phyloP scores from a whole-genome alignment of 1,140 invertebrate genomes.

The Drosophila seguyi region DNA sequence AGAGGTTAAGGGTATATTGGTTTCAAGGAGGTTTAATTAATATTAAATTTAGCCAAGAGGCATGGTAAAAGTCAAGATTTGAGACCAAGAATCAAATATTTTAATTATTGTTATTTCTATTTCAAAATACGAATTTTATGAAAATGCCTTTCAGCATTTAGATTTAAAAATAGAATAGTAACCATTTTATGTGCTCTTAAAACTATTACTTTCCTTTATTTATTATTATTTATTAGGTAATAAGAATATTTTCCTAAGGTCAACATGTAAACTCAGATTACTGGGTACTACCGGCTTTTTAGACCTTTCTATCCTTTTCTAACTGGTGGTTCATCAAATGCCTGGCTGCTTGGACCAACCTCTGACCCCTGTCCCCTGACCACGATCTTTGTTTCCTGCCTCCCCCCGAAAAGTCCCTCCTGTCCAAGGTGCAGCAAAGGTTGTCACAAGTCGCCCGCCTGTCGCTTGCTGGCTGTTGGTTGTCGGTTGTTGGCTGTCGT shows the following conservation, averaged over 20 bases:
- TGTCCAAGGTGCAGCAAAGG: conserved; percentile 77
- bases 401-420: conserved; percentile 4
- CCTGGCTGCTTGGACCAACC: conserved; percentile 32
- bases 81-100: too few species aligned
- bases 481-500: conserved; percentile 71
- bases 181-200: rapidly evolving
- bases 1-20: conserved; percentile 7
- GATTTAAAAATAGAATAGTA: background rate
- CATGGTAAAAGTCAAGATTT: too few species aligned
- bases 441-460: conserved; percentile 66
- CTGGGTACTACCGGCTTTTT: conserved; percentile 1
- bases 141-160: background rate
- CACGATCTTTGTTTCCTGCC: conserved; percentile 6
- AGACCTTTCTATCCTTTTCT: background rate
- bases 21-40: conserved; percentile 11
- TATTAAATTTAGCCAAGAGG: too few species aligned
- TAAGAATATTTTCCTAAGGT: background rate
- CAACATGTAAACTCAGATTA: background rate
- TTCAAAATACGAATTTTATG: background rate
- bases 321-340: conserved; percentile 77
- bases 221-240: too few species aligned
- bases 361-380: conserved; percentile 1
- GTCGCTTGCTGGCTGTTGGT: conserved; percentile 61
- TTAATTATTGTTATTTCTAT: background rate
- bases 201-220: too few species aligned